These are phyloP conservation scores for Eristalis pertinax DNA, from an alignment of 2,888 invertebrate genomes.

Conservation along the genomic window DNA sequence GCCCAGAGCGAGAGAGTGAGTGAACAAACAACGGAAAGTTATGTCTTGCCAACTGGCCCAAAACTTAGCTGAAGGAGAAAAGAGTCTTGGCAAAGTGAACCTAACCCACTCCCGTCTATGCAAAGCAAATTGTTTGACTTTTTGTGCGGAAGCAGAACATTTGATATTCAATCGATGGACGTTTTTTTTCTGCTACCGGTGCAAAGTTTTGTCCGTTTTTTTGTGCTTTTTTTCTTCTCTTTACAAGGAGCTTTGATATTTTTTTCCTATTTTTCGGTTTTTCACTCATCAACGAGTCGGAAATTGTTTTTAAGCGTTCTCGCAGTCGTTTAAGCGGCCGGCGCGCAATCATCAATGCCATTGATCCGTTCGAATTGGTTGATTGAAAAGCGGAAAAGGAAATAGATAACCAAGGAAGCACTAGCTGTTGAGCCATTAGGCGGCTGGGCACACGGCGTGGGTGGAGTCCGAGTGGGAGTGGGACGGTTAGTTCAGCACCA, in stretches of 20 bases:
- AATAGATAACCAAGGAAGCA: no score
- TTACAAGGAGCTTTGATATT: background rate
- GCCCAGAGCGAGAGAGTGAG: background rate
- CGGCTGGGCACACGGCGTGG: no score
- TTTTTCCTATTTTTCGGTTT: background rate
- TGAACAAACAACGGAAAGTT: background rate
- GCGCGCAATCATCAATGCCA: background rate
- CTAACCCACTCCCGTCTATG: background rate
- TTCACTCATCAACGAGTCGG: background rate
- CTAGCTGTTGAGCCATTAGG: no score
- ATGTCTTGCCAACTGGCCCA: background rate
- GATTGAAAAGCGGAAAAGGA: no score
- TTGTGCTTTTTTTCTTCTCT: no score
- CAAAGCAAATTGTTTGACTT: background rate
- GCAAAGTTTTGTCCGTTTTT: background rate
- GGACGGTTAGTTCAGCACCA: no score
- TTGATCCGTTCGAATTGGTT: no score
- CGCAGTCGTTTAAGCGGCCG: background rate
- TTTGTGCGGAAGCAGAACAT: background rate
- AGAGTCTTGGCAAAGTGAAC: background rate
- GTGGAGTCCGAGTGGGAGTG: no score
- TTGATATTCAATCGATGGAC: background rate
- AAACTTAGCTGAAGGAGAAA: background rate
- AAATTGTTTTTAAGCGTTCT: background rate
- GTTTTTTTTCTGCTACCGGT: background rate